phyloP scores from a whole-genome alignment of 2,113 vertebrate genomes.

The Entelurus aequoreus region DNA sequence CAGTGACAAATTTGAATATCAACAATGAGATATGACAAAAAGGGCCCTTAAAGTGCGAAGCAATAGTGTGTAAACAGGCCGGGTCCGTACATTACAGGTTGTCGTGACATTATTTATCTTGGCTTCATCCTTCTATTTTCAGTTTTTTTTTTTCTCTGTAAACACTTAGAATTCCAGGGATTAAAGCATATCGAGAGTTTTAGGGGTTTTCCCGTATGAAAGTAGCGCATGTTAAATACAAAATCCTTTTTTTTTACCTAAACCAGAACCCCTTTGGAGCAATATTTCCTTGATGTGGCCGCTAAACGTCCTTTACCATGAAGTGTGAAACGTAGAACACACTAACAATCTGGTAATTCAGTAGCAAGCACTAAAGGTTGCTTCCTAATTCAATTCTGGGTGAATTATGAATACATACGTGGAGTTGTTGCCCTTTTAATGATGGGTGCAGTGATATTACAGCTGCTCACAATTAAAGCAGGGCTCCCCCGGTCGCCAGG shows the following conservation, averaged over 20 bases:
- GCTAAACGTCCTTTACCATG: slow-evolving; percentile 69
- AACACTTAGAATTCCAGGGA: slow-evolving; percentile 39
- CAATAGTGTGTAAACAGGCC: slow-evolving; percentile 52
- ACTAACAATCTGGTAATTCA: slow-evolving; percentile 61
- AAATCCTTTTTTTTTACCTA: not conserved
- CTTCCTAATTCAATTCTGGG: slow-evolving; percentile 52
- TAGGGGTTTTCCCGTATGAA: slow-evolving; percentile 19
- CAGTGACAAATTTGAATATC: slow-evolving; percentile 68
- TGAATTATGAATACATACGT: slow-evolving; percentile 54
- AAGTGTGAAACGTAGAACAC: slow-evolving; percentile 64
- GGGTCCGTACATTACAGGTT: slow-evolving; percentile 40
- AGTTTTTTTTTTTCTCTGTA: slow-evolving; percentile 34
- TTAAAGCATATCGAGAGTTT: slow-evolving; percentile 30
- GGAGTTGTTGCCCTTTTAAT: slow-evolving; percentile 62
- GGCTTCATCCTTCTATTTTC: slow-evolving; percentile 57
- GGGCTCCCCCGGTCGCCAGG: slow-evolving; percentile 47
- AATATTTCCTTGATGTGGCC: slow-evolving; percentile 62
- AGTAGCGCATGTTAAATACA: not conserved
- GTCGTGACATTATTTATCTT: slow-evolving; percentile 50
- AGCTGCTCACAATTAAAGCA: slow-evolving; percentile 72
- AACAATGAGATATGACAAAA: slow-evolving; percentile 70
- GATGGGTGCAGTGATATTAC: slow-evolving; percentile 61
- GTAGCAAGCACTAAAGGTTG: slow-evolving; percentile 44
- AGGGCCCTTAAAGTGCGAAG: slow-evolving; percentile 50
- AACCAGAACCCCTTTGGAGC: slow-evolving; percentile 12